Evolutionary conservation across 2,888 invertebrate genomes (phyloP), one percentile per base, ranked within the genome.

Genomic region (Acrobasis consociella): DNA sequence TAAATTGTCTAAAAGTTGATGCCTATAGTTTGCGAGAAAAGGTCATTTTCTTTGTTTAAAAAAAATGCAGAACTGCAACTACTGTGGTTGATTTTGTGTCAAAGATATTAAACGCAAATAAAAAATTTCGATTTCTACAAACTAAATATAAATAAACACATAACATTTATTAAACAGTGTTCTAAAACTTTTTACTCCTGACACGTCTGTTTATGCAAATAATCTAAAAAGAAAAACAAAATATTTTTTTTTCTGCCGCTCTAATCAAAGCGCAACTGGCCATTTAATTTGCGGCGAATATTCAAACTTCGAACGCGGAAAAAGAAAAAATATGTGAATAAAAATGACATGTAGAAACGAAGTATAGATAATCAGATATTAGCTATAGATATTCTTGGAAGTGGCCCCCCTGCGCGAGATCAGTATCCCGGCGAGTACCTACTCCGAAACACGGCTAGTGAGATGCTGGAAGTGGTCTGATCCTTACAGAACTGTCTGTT

Each of bases 401-500:
- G 55, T 60, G 68, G 53, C 72, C 70, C 72, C 69, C 72, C 71
- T 68, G 65, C 58, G 72, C 60, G 72, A 62, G 64, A 62, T 69
- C 67, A 62, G 68, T 67, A 66, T 56, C 56, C 56, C 42, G 38
- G 52, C 31, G 51, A 60, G 60, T 60, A 52, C 51, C 17, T 60
- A 51, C 39, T 42, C 15, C 42, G 60, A 42, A 1, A 13, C 56
- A 42, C 17, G n/a, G 56, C 5, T 13, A 56, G 3, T 42, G 7
- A 16, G 16, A 42, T 11, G 17, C 56, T 42, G 56, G 56, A 56
- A 8, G 42, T n/a, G 56, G 42, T 17, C 16, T 42, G 22, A 22
- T 22, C 22, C 22, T 22, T 22, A 22, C 22, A 22, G 22, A 39
- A 1, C 37, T 52, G 9, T 37, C 31, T 5, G 31, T 31, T 31